Conservation (phyloP, 2,888 invertebrate genomes). For the Calliopum simillimum region DNA sequence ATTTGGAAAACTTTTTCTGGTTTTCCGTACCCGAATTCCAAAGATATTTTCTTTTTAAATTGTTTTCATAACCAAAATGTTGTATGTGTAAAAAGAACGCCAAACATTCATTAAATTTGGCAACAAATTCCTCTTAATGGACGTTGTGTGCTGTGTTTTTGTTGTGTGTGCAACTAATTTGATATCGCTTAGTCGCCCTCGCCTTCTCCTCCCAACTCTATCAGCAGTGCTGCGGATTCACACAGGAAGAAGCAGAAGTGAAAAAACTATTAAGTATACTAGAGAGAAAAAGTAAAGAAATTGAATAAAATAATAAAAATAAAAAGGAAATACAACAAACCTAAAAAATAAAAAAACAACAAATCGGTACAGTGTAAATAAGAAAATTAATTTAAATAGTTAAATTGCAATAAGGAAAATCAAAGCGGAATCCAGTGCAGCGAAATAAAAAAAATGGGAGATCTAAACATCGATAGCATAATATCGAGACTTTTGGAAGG, state of each 20-base stretch:
- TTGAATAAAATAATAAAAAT: conserved; percentile 21
- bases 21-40: neutral
- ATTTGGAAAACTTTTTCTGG: conserved; percentile 22
- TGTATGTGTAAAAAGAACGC: neutral
- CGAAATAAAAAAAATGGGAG: conserved; percentile 40
- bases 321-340: conserved; percentile 20
- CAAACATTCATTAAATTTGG: neutral
- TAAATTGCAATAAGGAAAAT: no score
- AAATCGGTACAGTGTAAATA: no score
- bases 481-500: conserved; percentile 65
- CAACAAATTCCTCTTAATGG: conserved; percentile 5
- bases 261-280: conserved; percentile 44
- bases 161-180: conserved; percentile 4
- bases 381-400: neutral
- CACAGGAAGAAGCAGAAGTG: conserved; percentile 27
- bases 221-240: conserved; percentile 7
- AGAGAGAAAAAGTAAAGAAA: conserved; percentile 33
- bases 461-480: conserved; percentile 64
- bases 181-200: conserved; percentile 7
- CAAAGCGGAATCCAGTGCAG: conserved; percentile 9
- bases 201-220: conserved; percentile 1
- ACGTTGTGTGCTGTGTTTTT: neutral
- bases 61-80: neutral
- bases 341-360: conserved; percentile 13
- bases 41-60: neutral